Conservation (phyloP, 2,888 invertebrate species). For the Cantharis flavilabris region DNA sequence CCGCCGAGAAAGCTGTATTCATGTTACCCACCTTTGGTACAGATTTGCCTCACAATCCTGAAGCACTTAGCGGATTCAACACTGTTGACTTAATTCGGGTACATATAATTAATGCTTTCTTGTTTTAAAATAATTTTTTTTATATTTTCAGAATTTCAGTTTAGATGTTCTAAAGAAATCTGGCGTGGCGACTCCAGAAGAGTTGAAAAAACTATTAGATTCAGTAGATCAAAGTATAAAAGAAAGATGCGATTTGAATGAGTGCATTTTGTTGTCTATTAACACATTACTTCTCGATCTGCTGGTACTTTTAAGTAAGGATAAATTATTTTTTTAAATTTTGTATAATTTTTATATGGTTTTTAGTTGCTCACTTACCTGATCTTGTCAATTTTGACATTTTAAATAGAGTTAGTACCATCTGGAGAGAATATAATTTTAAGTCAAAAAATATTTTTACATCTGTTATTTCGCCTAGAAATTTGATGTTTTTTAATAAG, state of each 20-base stretch:
- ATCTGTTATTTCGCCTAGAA: conserved; percentile 43
- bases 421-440: conserved; percentile 13
- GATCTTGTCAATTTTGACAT: neutral
- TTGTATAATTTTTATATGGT: neutral
- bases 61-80: conserved; percentile 12
- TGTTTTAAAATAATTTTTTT: neutral
- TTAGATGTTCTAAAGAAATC: conserved; percentile 23
- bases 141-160: conserved; percentile 29
- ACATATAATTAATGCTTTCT: neutral
- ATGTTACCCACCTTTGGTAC: conserved; percentile 31
- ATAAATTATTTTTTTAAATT: neutral
- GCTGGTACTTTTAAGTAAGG: conserved; percentile 44
- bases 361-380: conserved; percentile 17
- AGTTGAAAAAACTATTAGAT: neutral
- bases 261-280: conserved; percentile 39
- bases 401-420: neutral
- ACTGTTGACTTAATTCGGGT: conserved; percentile 45
- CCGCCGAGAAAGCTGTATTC: conserved; percentile 33
- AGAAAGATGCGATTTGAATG: conserved; percentile 49
- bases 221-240: conserved; percentile 33
- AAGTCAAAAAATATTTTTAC: conserved; percentile 41
- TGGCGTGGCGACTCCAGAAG: neutral
- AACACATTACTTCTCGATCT: conserved; percentile 44
- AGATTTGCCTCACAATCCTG: conserved; percentile 17
- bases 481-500: conserved; percentile 42